Evolutionary conservation across 2,797 vertebrate genomes (phyloP), one percentile per base, ranked within the genome.

Genomic region (Rhynchotus rufescens): DNA sequence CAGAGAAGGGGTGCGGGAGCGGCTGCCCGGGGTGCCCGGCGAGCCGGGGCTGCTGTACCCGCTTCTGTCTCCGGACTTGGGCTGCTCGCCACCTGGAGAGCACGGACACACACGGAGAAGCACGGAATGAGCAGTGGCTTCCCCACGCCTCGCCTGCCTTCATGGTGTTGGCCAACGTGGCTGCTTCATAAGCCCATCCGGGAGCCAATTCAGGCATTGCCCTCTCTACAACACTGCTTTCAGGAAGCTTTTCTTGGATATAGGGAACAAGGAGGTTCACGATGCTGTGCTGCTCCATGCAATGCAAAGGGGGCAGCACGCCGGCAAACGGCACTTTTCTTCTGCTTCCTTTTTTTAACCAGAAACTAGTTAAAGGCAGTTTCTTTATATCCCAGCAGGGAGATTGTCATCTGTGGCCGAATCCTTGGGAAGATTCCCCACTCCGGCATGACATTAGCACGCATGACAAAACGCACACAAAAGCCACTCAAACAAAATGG

Each of bases 41-140:
- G 98, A 98, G 26, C 99, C 98, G 1, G 99, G 99, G 95, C 99
- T 99, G 98, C 98, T 99, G 92, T 99, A 98, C 89, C 99, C 99
- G 52, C 99, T 99, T 93, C 97, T 97, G 68, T 98, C 98, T 85
- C 98, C 98, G 9, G 98, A 99, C 97, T 99, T 98, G 8, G 97
- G 97, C 56, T 97, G 90, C 92, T 99, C 98, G 87, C 97, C 98
- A 88, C 97, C 98, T 98, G 87, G 12, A 10, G 83, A 69, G 52
- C 32, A 57, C n/a, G 75, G 20, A 79, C 12, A 77, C 52, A 75
- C 61, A 38, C n/a, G 57, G 36, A 61, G 17, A 36, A 72, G 74
- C 20, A 1, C 4, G 0, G 72, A n/a, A 13, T 60, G n/a, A 93
- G 74, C 45, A 3, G 25, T 2, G 17, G 66, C 28, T 8, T 6